phyloP scores from a whole-genome alignment of 64 coral and sea anemone species.

The Dendronephthya gigantea region DNA sequence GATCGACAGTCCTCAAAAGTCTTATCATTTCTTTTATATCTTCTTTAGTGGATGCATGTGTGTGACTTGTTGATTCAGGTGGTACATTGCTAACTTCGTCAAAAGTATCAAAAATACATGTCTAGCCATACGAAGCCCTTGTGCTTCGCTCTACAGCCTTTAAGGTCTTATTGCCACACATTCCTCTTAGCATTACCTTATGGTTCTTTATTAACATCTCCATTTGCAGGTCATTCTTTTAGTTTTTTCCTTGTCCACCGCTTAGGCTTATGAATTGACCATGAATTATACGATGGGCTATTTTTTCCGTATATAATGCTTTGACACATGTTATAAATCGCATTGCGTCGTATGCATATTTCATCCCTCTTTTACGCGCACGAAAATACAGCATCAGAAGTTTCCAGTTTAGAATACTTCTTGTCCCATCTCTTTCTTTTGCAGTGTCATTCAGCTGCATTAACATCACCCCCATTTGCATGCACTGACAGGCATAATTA shows the following conservation, averaged over 20 bases:
- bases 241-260: constrained; percentile 38
- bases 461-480: constrained; percentile 35
- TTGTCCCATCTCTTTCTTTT: constrained; percentile 42
- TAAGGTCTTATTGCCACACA: constrained; percentile 49
- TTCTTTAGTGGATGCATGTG: constrained; percentile 6
- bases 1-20: neutral
- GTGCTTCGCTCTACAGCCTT: constrained; percentile 31
- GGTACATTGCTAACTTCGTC: constrained; percentile 20
- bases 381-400: constrained; percentile 46
- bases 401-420: constrained; percentile 51
- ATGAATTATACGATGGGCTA: constrained; percentile 35
- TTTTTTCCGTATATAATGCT: constrained; percentile 20
- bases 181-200: constrained; percentile 26
- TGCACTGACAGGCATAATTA: constrained; percentile 41
- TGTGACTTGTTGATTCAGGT: constrained; percentile 32
- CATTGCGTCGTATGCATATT: constrained; percentile 53
- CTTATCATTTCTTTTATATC: constrained; percentile 42
- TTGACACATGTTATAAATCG: constrained; percentile 9
- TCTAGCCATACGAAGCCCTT: constrained; percentile 10
- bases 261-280: constrained; percentile 45
- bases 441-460: constrained; percentile 69
- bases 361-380: constrained; percentile 26
- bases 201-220: constrained; percentile 21
- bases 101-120: constrained; percentile 17
- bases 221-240: constrained; percentile 41